Evolutionary conservation across 1,140 invertebrate species (phyloP).

Genomic region (Thrips palmi): DNA sequence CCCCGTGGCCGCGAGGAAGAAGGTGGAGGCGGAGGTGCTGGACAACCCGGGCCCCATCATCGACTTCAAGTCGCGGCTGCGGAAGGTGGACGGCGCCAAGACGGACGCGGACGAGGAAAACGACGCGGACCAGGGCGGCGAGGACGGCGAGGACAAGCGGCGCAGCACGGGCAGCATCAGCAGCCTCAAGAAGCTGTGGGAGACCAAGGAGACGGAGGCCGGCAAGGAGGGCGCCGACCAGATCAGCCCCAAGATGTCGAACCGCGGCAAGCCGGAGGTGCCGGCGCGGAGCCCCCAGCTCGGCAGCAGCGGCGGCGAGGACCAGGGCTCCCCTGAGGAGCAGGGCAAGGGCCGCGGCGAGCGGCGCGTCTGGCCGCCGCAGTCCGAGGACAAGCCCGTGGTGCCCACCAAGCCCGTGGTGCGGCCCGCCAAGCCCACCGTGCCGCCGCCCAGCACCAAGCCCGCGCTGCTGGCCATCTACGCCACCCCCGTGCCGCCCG

Average conservation of each 20-base stretch:
- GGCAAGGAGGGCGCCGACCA: constrained; percentile 25
- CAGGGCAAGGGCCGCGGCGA: constrained; percentile 28
- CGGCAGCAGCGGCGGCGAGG: constrained; percentile 31
- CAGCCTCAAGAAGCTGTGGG: constrained; percentile 83
- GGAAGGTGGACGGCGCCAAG: constrained; percentile 51
- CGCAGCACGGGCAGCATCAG: constrained; percentile 82
- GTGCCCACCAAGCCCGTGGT: constrained; percentile 47
- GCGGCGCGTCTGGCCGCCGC: constrained; percentile 34
- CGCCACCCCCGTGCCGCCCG: constrained; percentile 46
- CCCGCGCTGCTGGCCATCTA: constrained; percentile 30
- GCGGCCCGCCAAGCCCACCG: constrained; percentile 31
- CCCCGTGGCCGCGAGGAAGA: too few relatives aligned
- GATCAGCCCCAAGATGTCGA: constrained; percentile 45
- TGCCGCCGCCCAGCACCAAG: constrained; percentile 19
- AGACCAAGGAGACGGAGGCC: constrained; percentile 55
- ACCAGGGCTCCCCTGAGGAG: constrained; percentile 24
- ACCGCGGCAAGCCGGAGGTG: constrained; percentile 26
- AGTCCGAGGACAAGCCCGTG: constrained; percentile 38
- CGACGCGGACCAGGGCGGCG: constrained; percentile 34
- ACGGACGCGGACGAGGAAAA: constrained; percentile 25
- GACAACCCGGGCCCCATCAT: constrained; percentile 39
- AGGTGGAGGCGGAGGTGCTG: constrained; percentile 28
- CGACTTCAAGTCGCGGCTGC: constrained; percentile 65
- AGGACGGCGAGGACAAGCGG: constrained; percentile 67
- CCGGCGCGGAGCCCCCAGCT: constrained; percentile 16